Evolutionary conservation across 2,888 invertebrate species (phyloP), one percentile per base, ranked within the genome.

Genomic region (Nebria salina): DNA sequence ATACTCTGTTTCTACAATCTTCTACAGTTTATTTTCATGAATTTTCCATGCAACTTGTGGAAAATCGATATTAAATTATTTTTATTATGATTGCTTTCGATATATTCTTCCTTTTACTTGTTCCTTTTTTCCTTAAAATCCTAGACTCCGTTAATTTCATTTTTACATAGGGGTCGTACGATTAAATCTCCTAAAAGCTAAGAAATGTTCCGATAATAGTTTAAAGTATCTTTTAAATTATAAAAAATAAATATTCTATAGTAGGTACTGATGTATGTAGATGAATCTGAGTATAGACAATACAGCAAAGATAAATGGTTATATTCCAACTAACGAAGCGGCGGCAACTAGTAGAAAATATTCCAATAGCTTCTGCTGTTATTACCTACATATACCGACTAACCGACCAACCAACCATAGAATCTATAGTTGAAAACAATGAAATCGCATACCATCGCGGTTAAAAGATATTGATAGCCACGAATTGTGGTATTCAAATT

Each of bases 401-500:
- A 11, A 54, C 54, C 54, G 2, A 54, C 54, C 54, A 4, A 11
- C 54, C 11, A 54, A 54, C 8, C 54, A 54, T 5, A 54, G 54
- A 54, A 54, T 8, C 54, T 54, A 13, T 54, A 54, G 13, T 72
- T 41, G 78, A 73, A 78, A 78, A 78, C 78, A 78, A 78, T 78
- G 78, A 78, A 78, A 77, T 77, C 73, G 73, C 78, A 78, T 78
- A 78, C 73, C 78, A 42, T 20, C 76, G 41, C 68, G 66, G 66
- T 42, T 66, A n/a, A 65, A 70, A 74, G 74, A 43, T 68, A 75
- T 65, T 25, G 75, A 75, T 65, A 54, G 54, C 13, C 15, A 15
- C 66, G 75, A 66, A 79, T 74, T n/a, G 34, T 75, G 80, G 80
- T 75, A 80, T 80, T 80, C 80, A 80, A 75, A 80, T 75, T 34